Conservation (phyloP, 2,888 invertebrate genomes). For the Tenthredo notha region DNA sequence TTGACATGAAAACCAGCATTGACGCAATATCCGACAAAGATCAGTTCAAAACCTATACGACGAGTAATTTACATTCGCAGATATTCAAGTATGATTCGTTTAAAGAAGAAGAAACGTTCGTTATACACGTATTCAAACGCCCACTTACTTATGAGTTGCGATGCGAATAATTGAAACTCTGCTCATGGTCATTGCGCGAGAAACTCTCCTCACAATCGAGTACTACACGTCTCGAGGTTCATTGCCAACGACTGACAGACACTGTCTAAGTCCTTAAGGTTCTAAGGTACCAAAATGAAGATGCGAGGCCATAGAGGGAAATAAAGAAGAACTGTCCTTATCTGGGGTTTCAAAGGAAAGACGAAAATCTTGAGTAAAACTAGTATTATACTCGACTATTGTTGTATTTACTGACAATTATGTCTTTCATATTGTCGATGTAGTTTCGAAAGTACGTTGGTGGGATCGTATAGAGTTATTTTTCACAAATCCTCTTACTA, state of each 20-base stretch:
- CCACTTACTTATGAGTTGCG: neutral
- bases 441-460: neutral
- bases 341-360: neutral
- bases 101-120: conserved; percentile 8
- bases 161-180: conserved; percentile 24
- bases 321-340: neutral
- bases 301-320: neutral
- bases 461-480: neutral
- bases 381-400: neutral
- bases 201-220: conserved; percentile 16
- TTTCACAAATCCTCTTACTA: neutral
- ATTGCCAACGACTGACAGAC: conserved; percentile 20
- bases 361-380: neutral
- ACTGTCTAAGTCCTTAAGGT: neutral
- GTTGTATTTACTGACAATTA: neutral
- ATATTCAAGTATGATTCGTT: conserved; percentile 8
- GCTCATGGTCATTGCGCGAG: neutral
- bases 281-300: neutral
- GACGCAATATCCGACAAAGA: neutral
- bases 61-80: conserved; percentile 17
- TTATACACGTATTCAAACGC: conserved; percentile 11
- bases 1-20: neutral
- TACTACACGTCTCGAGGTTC: conserved; percentile 33
- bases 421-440: neutral
- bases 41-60: neutral